Conservation (phyloP, 2,888 invertebrate species). For the Lysandra bellargus region DNA sequence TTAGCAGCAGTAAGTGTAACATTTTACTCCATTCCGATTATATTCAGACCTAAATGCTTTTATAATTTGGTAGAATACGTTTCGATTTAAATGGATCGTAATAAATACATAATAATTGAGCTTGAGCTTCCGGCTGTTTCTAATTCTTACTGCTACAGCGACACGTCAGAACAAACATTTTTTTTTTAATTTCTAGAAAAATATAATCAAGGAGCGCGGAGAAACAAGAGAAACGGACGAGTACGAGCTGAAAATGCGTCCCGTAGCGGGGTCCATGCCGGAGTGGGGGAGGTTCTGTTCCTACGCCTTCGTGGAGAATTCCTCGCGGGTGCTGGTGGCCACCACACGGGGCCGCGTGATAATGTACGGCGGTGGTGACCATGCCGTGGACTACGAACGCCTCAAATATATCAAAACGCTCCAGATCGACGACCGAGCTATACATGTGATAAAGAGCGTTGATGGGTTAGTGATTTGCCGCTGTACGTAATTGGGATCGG, state of each 20-base stretch:
- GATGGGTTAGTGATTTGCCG: slow-evolving; percentile 66
- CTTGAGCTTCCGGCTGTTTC: too few species aligned
- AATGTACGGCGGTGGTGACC: slow-evolving; percentile 70
- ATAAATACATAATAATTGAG: too few species aligned
- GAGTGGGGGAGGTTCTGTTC: slow-evolving; percentile 71
- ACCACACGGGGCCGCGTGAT: slow-evolving; percentile 73
- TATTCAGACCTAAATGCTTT: too few species aligned
- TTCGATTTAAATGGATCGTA: too few species aligned
- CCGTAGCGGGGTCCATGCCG: slow-evolving; percentile 47
- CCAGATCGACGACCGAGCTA: slow-evolving; percentile 62
- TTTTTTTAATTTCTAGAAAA: slow-evolving; percentile 52
- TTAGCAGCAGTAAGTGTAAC: slow-evolving; percentile 53
- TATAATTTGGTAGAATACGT: too few species aligned
- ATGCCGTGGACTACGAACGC: slow-evolving; percentile 57
- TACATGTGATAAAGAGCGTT: slow-evolving; percentile 71
- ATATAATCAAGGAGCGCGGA: slow-evolving; percentile 60
- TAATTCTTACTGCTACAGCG: too few species aligned
- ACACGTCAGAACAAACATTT: background rate
- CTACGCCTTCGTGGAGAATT: slow-evolving; percentile 73
- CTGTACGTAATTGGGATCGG: too few species aligned
- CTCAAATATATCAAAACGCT: slow-evolving; percentile 73
- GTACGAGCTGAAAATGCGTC: slow-evolving; percentile 58
- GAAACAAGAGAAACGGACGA: slow-evolving; percentile 57
- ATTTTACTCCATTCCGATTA: too few species aligned
- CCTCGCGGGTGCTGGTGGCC: slow-evolving; percentile 73